Evolutionary conservation across 2,113 vertebrate species (phyloP), one percentile per base, ranked within the genome.

Genomic region (Arizona elegans): DNA sequence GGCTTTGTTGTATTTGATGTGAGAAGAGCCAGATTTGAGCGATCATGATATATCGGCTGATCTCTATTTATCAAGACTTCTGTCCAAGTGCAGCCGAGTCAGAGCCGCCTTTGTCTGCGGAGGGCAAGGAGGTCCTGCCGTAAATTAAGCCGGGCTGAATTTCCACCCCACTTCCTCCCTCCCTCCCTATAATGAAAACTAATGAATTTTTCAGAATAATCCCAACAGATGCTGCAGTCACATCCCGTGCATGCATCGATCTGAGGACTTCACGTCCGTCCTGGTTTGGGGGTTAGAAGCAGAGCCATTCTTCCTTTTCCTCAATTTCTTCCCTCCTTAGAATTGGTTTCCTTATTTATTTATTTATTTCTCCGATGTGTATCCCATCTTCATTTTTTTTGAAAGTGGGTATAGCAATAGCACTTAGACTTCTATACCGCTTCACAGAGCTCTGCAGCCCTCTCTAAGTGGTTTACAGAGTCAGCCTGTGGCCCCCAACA

Each of bases 91-190:
- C 13, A 33, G n/a, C n/a, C 2, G 13, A 38, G 13, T 5, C n/a
- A 33, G n/a, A 75, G n/a, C n/a, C 5, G 70, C 70, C 13, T 33
- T 75, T 33, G 70, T 75, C n/a, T 75, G 70, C n/a, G 17, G 70
- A 75, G 70, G n/a, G 70, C 70, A 75, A 17, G n/a, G 70, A 75
- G 70, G 70, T 19, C 70, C 70, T 33, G 15, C 5, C 5, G n/a
- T 75, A 75, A 75, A 75, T 75, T 33, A 75, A 75, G 70, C 70
- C 2, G 1, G 13, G n/a, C 70, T 33, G 70, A 33, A 70, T 33
- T 33, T 0, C 12, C 12, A 5, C 59, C 9, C 7, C 58, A 0
- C 8, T 1, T 21, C 7, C 58, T 13, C 6, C 11, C 3, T 26
- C 26, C 62, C 5, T 70, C 65, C 65, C 29, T 15, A 15, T 13